Conservation (phyloP, 2,113 vertebrate genomes). For the Numenius arquata region DNA sequence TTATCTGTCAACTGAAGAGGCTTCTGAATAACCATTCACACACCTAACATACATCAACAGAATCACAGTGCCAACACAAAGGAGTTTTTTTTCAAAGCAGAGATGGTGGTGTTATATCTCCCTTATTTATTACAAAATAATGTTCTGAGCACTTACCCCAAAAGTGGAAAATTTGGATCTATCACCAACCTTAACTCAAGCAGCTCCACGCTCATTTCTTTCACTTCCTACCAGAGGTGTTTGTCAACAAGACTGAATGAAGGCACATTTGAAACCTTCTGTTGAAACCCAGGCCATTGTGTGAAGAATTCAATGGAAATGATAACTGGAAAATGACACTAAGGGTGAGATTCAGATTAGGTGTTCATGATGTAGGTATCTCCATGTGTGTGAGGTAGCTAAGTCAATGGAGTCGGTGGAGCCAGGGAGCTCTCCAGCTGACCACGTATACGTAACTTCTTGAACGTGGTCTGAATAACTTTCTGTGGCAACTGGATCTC, state of each 20-base stretch:
- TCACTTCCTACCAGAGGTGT: background rate
- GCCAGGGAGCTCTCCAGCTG: background rate
- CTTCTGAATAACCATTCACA: background rate
- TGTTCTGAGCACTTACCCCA: fast-evolving
- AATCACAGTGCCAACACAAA: background rate
- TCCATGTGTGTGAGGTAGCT: background rate
- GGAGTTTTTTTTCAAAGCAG: background rate
- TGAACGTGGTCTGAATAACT: background rate
- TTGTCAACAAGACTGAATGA: background rate
- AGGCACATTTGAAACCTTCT: background rate
- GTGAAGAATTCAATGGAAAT: background rate
- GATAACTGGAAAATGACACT: background rate
- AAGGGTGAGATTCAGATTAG: background rate
- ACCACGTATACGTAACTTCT: fast-evolving
- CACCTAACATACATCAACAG: background rate
- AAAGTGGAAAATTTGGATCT: background rate
- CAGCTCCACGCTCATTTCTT: background rate
- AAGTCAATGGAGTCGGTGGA: background rate
- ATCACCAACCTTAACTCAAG: background rate
- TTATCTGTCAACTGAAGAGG: background rate
- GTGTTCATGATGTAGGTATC: background rate
- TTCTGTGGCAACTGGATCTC: background rate
- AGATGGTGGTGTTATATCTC: background rate
- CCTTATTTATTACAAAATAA: background rate
- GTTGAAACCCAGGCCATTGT: background rate